Conservation (phyloP, 2,888 invertebrate species). For the Lasius fuliginosus region DNA sequence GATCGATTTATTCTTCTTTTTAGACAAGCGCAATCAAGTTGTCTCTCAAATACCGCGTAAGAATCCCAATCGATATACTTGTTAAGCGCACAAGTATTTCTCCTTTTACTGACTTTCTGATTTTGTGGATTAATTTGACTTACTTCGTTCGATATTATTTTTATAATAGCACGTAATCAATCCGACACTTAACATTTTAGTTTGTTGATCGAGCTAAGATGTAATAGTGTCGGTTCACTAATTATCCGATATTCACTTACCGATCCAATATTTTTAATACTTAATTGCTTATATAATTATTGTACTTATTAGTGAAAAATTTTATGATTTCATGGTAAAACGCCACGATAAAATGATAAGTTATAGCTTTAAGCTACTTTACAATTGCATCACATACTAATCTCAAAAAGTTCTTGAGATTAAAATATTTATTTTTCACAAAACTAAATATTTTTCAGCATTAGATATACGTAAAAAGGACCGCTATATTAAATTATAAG, state of each 20-base stretch:
- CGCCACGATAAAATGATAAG: neutral
- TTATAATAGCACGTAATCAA: slow-evolving; percentile 24
- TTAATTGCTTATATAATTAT: neutral
- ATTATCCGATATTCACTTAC: neutral
- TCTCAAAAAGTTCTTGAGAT: slow-evolving; percentile 3
- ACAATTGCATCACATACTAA: neutral
- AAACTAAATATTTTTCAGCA: slow-evolving; percentile 15
- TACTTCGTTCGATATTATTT: slow-evolving; percentile 40
- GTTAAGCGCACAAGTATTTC: slow-evolving; percentile 20
- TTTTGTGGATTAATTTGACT: slow-evolving; percentile 40
- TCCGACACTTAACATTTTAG: slow-evolving; percentile 26
- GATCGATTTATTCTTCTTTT: slow-evolving; percentile 31
- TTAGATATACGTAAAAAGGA: neutral
- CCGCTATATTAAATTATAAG: neutral
- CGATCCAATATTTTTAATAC: neutral
- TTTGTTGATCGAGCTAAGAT: slow-evolving; percentile 1
- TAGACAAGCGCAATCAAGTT: slow-evolving; percentile 37
- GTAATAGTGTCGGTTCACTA: neutral
- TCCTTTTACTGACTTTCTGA: slow-evolving; percentile 12
- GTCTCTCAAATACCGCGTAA: slow-evolving; percentile 36
- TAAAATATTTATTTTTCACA: neutral
- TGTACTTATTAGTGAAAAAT: neutral
- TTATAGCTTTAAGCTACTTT: neutral
- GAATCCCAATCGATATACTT: slow-evolving; percentile 26
- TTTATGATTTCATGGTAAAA: neutral